phyloP scores from a whole-genome alignment of 2,113 vertebrate species.

The Promerops cafer region DNA sequence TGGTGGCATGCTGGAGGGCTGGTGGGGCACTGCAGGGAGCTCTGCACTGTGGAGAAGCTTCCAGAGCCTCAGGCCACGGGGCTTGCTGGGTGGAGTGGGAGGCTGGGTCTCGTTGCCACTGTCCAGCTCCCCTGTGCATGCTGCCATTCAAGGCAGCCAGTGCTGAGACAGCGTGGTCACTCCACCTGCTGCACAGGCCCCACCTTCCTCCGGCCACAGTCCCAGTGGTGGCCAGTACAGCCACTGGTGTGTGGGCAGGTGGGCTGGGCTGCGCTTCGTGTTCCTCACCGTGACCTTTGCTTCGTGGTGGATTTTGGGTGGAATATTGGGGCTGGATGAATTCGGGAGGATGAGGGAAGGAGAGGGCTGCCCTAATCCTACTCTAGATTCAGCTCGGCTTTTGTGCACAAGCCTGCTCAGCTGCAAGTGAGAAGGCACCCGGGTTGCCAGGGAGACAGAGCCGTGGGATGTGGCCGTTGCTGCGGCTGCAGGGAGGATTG shows the following conservation, averaged over 20 bases:
- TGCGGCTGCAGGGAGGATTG: fast-evolving
- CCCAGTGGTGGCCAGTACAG: fast-evolving
- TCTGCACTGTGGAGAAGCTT: background rate
- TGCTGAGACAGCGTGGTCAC: fast-evolving
- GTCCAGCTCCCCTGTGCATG: fast-evolving
- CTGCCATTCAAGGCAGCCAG: background rate
- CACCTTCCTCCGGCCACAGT: background rate
- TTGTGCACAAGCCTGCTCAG: background rate
- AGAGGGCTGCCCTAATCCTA: background rate
- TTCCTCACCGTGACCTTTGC: background rate
- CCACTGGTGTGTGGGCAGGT: background rate
- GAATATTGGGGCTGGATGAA: background rate
- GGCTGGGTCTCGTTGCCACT: background rate
- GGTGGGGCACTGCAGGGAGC: background rate
- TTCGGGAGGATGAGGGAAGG: background rate
- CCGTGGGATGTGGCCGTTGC: slow-evolving; percentile 1
- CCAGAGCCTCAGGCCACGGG: background rate
- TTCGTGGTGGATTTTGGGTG: background rate
- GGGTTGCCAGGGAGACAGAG: slow-evolving; percentile 67
- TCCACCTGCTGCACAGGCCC: background rate
- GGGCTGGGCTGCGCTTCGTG: background rate
- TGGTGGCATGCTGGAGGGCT: background rate
- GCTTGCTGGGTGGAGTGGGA: background rate
- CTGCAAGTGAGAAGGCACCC: slow-evolving; percentile 17
- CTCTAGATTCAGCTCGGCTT: background rate